Percentiles rank a stretch among this genome's conserved stretches.
phyloP scores from a whole-genome alignment of 2,797 vertebrate genomes.

The Triplophysa yarkandensis region DNA sequence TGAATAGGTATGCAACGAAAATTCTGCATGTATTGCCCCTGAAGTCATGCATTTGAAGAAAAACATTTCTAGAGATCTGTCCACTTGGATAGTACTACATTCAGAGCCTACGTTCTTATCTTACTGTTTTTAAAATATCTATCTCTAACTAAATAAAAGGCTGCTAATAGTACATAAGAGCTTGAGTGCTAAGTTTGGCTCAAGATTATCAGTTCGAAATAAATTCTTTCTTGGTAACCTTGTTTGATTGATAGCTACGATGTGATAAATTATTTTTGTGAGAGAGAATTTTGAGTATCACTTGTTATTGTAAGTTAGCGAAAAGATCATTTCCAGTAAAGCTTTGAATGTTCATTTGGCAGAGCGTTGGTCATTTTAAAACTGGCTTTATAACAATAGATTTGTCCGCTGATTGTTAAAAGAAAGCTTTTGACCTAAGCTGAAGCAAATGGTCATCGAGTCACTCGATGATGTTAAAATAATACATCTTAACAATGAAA shows the following conservation, averaged over 20 bases:
- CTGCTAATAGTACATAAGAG: slow-evolving; percentile 10
- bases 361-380: slow-evolving; percentile 2
- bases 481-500: slow-evolving; percentile 31
- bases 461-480: slow-evolving; percentile 18
- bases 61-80: slow-evolving; percentile 16
- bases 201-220: not conserved
- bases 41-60: slow-evolving; percentile 13
- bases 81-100: slow-evolving; percentile 22
- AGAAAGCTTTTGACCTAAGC: slow-evolving; percentile 32
- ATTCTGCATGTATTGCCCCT: not conserved
- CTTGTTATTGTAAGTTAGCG: slow-evolving; percentile 7
- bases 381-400: slow-evolving; percentile 33
- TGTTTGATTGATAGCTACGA: slow-evolving; percentile 11
- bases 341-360: slow-evolving; percentile 36
- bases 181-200: slow-evolving; percentile 8
- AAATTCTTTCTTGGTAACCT: slow-evolving; percentile 3
- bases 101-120: slow-evolving; percentile 19
- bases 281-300: slow-evolving; percentile 8
- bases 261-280: slow-evolving; percentile 15
- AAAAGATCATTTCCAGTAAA: slow-evolving; percentile 44
- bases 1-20: not conserved
- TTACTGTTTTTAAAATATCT: slow-evolving; percentile 35
- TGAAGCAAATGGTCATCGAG: slow-evolving; percentile 14
- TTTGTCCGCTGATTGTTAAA: slow-evolving; percentile 19
- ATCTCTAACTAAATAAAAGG: slow-evolving; percentile 24